A percentile compares a stretch with the other conserved stretches of the same genome.
phyloP scores from a whole-genome alignment of 2,113 vertebrate species.

The Herpailurus yagouaroundi region DNA sequence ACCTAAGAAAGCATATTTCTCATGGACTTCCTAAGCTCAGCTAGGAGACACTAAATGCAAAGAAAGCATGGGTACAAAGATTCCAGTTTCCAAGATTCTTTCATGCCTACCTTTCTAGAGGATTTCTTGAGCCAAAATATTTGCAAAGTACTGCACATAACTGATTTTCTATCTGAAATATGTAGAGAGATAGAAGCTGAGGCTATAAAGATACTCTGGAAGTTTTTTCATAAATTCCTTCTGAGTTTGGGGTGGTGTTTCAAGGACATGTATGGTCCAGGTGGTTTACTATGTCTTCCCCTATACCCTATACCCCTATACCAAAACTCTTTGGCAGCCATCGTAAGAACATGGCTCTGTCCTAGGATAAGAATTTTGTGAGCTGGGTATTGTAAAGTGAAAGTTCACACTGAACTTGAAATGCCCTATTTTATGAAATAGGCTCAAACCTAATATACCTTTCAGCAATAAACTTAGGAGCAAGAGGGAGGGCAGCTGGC shows the following conservation, averaged over 20 bases:
- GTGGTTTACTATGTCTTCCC: neutral
- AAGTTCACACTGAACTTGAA: neutral
- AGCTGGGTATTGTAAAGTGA: neutral
- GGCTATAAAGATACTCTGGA: neutral
- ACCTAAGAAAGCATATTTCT: neutral
- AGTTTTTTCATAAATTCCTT: neutral
- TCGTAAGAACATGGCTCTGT: neutral
- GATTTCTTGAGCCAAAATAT: neutral
- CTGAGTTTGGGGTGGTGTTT: neutral
- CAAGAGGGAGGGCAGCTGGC: neutral
- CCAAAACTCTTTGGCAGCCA: neutral
- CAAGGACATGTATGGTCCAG: neutral
- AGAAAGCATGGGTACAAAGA: neutral
- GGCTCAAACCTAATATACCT: neutral
- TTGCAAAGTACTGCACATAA: neutral
- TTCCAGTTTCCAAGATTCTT: neutral
- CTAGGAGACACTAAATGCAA: neutral
- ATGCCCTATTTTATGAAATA: neutral
- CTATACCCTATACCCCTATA: neutral
- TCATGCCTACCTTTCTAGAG: neutral
- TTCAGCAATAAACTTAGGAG: neutral
- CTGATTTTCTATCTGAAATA: neutral
- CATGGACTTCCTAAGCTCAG: neutral
- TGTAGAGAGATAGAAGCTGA: neutral
- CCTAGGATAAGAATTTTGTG: neutral